Base-by-base conservation (phyloP, 2,888 invertebrate species). In the Hirtodrosophila cameraria region DNA sequence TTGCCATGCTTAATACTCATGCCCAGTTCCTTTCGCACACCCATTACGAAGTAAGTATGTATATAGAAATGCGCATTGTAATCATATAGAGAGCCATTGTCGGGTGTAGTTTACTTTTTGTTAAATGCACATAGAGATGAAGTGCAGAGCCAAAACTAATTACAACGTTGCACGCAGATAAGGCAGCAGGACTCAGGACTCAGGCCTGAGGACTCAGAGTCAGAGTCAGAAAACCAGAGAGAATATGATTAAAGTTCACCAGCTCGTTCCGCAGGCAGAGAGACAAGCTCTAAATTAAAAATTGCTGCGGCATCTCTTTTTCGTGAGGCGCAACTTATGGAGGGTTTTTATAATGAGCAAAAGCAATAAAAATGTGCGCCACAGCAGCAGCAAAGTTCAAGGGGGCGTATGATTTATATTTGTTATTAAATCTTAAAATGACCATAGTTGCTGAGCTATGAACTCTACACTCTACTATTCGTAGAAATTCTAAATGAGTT, bases 191-290 rank as follows among this genome's bases (percentile, higher is more conserved):
- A 4, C 31, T 23, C 9, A 1, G 27, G 4, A 42, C 31, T 15
- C 13, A 33, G 15, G 15, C 9, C 5, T 6, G 48, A 39, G 25
- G 31, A 28, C 45, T n/a, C 5, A 15, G 31, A 8, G 38, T n/a
- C 28, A 16, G 36, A 39, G 36, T 45, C 30, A 41, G 58, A 30
- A 33, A 15, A 5, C 36, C 41, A 36, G 36, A 25, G 75, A 60
- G 81, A 81, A 86, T 81, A 84, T 81, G 78, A 86, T 81, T 81
- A 84, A 81, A 86, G 81, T 84, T 76, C 45, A 52, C 39, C 42
- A 43, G 57, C 33, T 41, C 46, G 55, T 23, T 8, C 8, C 23
- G 7, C 25, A 31, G 38, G 31, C 58, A 41, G 12, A 46, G 60
- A 65, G 81, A 84, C 75, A 66, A 71, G 75, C 58, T 55, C 67